Conservation (phyloP, 2,113 vertebrate species). For the Crotalus viridis region DNA sequence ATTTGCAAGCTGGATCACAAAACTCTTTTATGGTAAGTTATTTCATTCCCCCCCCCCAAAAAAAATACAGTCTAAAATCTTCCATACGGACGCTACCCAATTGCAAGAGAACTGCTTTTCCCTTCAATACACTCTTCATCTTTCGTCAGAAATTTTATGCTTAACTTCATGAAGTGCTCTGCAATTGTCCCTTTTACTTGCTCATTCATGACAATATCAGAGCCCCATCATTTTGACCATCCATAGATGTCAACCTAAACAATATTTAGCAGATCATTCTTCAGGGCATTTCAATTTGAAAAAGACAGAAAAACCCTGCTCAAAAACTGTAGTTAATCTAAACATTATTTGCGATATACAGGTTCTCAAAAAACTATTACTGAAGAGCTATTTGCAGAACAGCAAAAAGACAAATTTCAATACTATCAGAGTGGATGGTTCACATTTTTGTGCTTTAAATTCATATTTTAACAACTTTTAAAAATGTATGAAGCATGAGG, state of each 20-base stretch:
- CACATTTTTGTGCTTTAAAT: conserved; percentile 37
- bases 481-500: conserved; percentile 4
- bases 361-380: conserved; percentile 34
- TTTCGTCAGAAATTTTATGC: conserved; percentile 12
- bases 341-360: conserved; percentile 5
- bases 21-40: background rate
- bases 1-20: background rate
- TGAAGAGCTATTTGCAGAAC: conserved; percentile 25
- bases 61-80: background rate
- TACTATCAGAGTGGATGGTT: conserved; percentile 5
- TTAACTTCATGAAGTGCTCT: background rate
- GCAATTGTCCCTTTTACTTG: background rate
- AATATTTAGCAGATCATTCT: background rate
- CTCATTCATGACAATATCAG: background rate
- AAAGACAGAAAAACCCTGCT: background rate
- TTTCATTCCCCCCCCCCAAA: background rate
- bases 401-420: conserved; percentile 25
- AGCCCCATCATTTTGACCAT: background rate
- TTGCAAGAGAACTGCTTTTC: background rate
- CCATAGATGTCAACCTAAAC: background rate
- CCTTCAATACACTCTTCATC: background rate
- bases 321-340: background rate
- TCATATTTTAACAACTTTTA: conserved; percentile 22
- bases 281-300: background rate
- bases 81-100: background rate